phyloP scores from a whole-genome alignment of 2,888 invertebrate genomes.

The Caenorhabditis sp. region DNA sequence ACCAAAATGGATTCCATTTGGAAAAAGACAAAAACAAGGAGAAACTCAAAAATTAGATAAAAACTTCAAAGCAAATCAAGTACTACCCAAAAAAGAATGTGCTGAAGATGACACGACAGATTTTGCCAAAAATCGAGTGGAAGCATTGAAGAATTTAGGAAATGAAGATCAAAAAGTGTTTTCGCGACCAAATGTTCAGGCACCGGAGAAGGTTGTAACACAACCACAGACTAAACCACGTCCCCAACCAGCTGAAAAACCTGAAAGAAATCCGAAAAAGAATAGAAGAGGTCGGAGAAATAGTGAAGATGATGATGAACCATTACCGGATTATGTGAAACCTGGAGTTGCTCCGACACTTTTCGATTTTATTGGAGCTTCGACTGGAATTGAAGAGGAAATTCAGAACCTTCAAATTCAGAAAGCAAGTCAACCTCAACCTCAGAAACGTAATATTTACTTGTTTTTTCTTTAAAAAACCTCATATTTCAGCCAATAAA shows the following conservation, averaged over 20 bases:
- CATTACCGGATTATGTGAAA: conserved; percentile 20
- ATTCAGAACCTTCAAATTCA: not conserved
- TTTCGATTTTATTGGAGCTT: conserved; percentile 35
- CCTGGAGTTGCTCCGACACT: conserved; percentile 34
- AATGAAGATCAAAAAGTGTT: conserved; percentile 19
- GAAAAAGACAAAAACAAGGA: conserved; percentile 18
- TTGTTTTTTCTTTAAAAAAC: no score
- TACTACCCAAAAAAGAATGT: conserved; percentile 13
- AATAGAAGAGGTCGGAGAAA: conserved; percentile 24
- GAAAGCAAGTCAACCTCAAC: not conserved
- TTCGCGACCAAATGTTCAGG: conserved; percentile 16
- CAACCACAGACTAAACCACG: conserved; percentile 1
- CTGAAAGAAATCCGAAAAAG: not conserved
- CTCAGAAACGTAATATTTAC: no score
- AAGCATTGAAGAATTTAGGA: conserved; percentile 19
- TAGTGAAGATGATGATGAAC: conserved; percentile 29
- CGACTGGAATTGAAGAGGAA: conserved; percentile 6
- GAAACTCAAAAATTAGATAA: conserved; percentile 11
- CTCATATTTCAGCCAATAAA: no score
- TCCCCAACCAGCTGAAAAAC: not conserved
- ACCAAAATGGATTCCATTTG: conserved; percentile 56
- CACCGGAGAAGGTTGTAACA: conserved; percentile 9
- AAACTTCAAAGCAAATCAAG: conserved; percentile 44
- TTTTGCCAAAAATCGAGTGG: conserved; percentile 32
- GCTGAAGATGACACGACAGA: conserved; percentile 11